Conservation (phyloP, 2,888 invertebrate species). For the Hirtodrosophila alboralis region DNA sequence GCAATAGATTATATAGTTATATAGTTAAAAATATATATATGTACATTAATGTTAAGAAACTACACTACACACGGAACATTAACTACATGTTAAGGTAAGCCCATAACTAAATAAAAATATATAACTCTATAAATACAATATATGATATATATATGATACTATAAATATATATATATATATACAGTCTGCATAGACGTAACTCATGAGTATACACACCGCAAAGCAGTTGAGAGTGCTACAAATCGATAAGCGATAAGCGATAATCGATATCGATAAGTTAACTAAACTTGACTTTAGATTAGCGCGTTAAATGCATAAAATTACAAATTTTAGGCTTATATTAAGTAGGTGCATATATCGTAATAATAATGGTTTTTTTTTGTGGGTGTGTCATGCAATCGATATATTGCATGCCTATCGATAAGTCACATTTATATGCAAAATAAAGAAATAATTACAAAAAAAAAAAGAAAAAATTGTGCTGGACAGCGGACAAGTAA, state of each 20-base stretch:
- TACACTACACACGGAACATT: conserved; percentile 12
- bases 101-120: conserved; percentile 5
- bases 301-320: conserved; percentile 46
- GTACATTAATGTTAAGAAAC: conserved; percentile 23
- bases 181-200: conserved; percentile 21
- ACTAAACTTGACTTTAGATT: conserved; percentile 31
- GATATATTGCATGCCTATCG: conserved; percentile 6
- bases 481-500: conserved; percentile 59
- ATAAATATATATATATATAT: conserved; percentile 7
- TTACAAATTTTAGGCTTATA: conserved; percentile 45
- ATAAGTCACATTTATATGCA: conserved; percentile 18
- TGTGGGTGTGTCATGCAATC: conserved; percentile 28
- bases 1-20: conserved; percentile 10
- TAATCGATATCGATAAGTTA: conserved; percentile 23
- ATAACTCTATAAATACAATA: conserved; percentile 16
- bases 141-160: conserved; percentile 1
- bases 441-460: too few relatives aligned
- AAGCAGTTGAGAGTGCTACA: conserved; percentile 24
- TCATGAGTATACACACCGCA: conserved; percentile 20
- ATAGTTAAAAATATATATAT: conserved; percentile 16
- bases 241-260: conserved; percentile 21
- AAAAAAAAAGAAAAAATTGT: too few relatives aligned
- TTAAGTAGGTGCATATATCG: conserved; percentile 41
- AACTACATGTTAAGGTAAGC: conserved; percentile 24
- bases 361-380: conserved; percentile 26